Evolutionary conservation across 2,888 invertebrate genomes (phyloP), one percentile per base, ranked within the genome.

Genomic region (Acanthosepion esculentum): DNA sequence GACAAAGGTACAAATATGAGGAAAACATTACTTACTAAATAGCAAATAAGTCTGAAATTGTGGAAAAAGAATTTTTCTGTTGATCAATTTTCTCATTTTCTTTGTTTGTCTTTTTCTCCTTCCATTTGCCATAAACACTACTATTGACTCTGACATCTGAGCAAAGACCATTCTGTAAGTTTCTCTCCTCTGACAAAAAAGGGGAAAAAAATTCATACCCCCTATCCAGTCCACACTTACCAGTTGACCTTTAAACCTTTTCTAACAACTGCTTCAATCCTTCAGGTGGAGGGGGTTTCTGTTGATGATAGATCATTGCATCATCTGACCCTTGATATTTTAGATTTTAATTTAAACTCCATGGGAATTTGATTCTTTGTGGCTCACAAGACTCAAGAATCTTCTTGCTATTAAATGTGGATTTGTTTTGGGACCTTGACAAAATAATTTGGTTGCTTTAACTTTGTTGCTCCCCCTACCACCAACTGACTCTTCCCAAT

Each of bases 281-380:
- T 59, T 20, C 7, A 23, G 20, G 23, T 23, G 20, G 59, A 59
- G 59, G 59, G 59, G n/a, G 78, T n/a, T 78, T 78, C n/a, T n/a
- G 78, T 78, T 78, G n/a, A n/a, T 78, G 78, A 78, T 78, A 78
- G 78, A 78, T 78, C 78, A 29, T 29, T 78, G 29, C 78, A 78
- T 78, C 78, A 78, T n/a, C 18, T 78, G 78, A 78, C 78, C 78
- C 78, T 78, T 78, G 78, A 29, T 78, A 78, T 78, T 78, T 78
- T n/a, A 29, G 78, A 29, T 78, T 78, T 78, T 78, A 78, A 78
- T n/a, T 78, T n/a, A n/a, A 78, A 15, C n/a, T 78, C 29, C n/a
- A 78, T 78, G 78, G 78, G 78, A 78, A 78, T 78, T 78, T 78
- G 78, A 78, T 78, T 78, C 78, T 78, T 78, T n/a, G n/a, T 78